Percentiles rank a stretch among this genome's conserved stretches.
Evolutionary conservation across 2,888 invertebrate genomes (phyloP).

Genomic region (Drosophila ustulata): DNA sequence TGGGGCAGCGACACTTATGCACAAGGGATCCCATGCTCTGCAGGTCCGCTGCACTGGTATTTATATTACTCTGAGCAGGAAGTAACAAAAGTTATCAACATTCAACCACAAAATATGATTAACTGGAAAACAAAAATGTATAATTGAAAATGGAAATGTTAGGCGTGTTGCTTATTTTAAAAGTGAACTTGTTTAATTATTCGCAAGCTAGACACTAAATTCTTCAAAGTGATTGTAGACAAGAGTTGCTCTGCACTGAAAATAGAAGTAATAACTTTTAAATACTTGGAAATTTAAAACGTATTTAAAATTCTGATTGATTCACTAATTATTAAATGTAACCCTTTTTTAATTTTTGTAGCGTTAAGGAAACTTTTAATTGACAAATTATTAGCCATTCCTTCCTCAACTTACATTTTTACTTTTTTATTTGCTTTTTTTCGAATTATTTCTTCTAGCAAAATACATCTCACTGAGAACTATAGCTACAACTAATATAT

Average conservation of each 20-base stretch:
- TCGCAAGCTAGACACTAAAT: neutral
- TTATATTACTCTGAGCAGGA: slow-evolving; percentile 8
- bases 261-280: neutral
- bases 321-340: neutral
- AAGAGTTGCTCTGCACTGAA: neutral
- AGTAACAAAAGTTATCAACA: slow-evolving; percentile 18
- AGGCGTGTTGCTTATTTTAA: neutral
- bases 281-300: neutral
- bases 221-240: neutral
- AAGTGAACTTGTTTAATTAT: neutral
- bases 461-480: no score
- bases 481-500: no score
- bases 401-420: no score
- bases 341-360: neutral
- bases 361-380: neutral
- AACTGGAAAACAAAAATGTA: neutral
- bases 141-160: neutral
- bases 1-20: slow-evolving; percentile 47
- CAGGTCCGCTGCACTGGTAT: slow-evolving; percentile 11
- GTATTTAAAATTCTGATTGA: neutral
- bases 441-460: no score
- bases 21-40: slow-evolving; percentile 34
- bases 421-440: no score
- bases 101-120: neutral
- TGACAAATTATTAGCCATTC: neutral